A percentile compares a stretch with the other conserved stretches of the same genome.
Conservation (phyloP, 2,113 vertebrate species). For the Oryzias melastigma region DNA sequence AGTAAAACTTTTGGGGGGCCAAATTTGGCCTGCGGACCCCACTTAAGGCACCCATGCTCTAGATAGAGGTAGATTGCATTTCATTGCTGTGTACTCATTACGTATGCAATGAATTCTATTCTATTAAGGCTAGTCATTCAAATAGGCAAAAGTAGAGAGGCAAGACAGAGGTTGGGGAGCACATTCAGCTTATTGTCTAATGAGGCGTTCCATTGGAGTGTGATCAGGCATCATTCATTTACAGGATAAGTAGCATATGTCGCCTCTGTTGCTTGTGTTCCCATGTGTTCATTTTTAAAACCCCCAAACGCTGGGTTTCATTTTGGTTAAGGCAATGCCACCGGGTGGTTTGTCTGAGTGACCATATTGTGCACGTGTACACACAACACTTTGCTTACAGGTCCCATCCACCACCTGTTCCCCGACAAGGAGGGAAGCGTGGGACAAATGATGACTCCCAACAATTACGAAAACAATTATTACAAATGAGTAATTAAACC, state of each 20-base stretch:
- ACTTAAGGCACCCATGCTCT: too few relatives aligned
- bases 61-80: too few relatives aligned
- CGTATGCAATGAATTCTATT: too few relatives aligned
- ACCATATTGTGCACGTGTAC: constrained; percentile 19
- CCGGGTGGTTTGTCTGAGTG: constrained; percentile 52
- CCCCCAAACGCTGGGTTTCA: background rate
- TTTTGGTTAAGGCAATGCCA: constrained; percentile 26
- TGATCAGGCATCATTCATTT: constrained; percentile 62
- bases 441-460: constrained; percentile 58
- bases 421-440: constrained; percentile 19
- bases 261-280: constrained; percentile 3
- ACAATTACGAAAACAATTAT: constrained; percentile 76
- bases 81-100: too few relatives aligned
- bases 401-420: constrained; percentile 61
- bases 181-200: constrained; percentile 64
- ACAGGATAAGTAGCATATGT: constrained; percentile 48
- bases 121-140: constrained; percentile 57
- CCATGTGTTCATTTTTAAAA: constrained; percentile 6
- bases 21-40: too few relatives aligned
- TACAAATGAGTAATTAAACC: constrained; percentile 75
- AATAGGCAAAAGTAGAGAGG: constrained; percentile 34
- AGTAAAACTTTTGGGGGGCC: too few relatives aligned
- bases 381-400: constrained; percentile 33
- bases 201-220: constrained; percentile 64
- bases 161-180: constrained; percentile 52